Evolutionary conservation across 1,140 invertebrate genomes (phyloP).

Genomic region (Cydia strobilella): DNA sequence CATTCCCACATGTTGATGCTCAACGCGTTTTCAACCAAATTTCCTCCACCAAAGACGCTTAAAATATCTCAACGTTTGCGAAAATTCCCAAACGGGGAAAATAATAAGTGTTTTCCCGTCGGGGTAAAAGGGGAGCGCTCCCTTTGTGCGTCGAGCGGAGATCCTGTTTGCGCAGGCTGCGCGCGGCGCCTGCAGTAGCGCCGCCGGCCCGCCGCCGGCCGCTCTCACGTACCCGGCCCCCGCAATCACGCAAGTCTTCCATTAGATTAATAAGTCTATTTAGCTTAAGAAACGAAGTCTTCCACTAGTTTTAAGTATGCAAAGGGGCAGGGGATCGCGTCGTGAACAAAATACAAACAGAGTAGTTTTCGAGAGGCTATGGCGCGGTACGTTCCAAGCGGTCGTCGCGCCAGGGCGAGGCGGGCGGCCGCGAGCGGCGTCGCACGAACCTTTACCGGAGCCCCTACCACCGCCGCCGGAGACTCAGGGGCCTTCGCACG

Average conservation of each 20-base stretch:
- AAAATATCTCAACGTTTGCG: background rate
- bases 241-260: conserved; percentile 61
- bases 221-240: conserved; percentile 65
- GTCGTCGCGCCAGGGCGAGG: conserved; percentile 66
- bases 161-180: conserved; percentile 72
- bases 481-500: conserved; percentile 43
- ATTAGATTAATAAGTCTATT: conserved; percentile 52
- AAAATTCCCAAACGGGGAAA: background rate
- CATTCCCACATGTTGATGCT: background rate
- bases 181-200: conserved; percentile 72
- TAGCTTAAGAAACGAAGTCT: conserved; percentile 75
- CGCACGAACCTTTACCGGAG: conserved; percentile 80
- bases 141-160: conserved; percentile 53
- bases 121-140: conserved; percentile 37
- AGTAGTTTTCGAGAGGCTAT: conserved; percentile 82
- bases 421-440: conserved; percentile 68
- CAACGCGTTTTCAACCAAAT: background rate
- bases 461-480: conserved; percentile 46
- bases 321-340: conserved; percentile 68
- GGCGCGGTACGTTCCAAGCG: conserved; percentile 82
- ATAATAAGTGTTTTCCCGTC: conserved; percentile 12
- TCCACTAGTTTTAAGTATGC: conserved; percentile 74
- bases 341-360: conserved; percentile 77
- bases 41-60: background rate
- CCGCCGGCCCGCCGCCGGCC: conserved; percentile 70